Evolutionary conservation across 2,888 invertebrate species (phyloP).

Genomic region (Trichogramma evanescens): DNA sequence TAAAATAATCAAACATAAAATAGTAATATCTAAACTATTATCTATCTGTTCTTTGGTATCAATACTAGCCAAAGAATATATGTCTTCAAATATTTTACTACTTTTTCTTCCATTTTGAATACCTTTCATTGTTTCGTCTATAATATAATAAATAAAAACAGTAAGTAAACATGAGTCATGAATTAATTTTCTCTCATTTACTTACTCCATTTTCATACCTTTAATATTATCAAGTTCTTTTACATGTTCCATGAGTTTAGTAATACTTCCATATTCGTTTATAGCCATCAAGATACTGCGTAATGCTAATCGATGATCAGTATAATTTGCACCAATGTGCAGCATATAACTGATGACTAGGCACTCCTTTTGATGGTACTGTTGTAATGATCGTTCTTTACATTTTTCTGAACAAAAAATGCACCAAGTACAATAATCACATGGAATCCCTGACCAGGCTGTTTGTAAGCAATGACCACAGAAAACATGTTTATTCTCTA

Average conservation of each 20-base stretch:
- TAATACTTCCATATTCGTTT: conserved; percentile 40
- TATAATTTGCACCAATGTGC: too few relatives aligned
- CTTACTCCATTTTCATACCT: not conserved
- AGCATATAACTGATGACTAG: conserved; percentile 49
- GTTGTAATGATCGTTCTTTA: conserved; percentile 54
- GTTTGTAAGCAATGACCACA: conserved; percentile 65
- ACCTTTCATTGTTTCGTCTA: not conserved
- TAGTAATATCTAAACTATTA: not conserved
- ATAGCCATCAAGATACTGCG: conserved; percentile 23
- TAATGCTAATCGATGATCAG: not conserved
- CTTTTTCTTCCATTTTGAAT: not conserved
- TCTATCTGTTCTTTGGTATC: not conserved
- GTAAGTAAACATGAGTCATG: not conserved
- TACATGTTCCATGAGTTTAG: not conserved
- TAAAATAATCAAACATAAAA: not conserved
- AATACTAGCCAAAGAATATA: not conserved
- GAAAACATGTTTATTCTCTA: conserved; percentile 51
- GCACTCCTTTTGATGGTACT: conserved; percentile 75
- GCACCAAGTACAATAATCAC: conserved; percentile 57
- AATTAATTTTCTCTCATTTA: not conserved
- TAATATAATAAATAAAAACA: not conserved
- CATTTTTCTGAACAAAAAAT: conserved; percentile 65
- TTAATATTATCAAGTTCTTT: not conserved
- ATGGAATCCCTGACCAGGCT: conserved; percentile 57
- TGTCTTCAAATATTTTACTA: not conserved